Conservation (phyloP, 2,888 invertebrate species). For the Zootermopsis nevadensis region DNA sequence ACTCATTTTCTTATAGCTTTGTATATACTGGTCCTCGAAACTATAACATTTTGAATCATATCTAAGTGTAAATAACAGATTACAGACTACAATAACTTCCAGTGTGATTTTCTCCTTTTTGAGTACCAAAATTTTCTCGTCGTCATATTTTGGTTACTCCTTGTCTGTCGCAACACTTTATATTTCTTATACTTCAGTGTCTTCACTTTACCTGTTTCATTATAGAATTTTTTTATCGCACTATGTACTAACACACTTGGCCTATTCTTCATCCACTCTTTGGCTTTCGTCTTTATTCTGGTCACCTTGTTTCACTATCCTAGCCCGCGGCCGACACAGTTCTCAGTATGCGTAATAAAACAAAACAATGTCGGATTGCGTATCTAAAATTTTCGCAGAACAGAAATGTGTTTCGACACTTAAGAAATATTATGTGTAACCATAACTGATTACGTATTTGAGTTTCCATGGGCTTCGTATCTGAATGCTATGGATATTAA, state of each 20-base stretch:
- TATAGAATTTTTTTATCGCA: not conserved
- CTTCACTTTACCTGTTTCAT: not conserved
- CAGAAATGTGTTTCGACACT: not conserved
- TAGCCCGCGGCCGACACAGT: not conserved
- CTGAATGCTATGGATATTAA: too few relatives aligned
- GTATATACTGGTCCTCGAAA: too few relatives aligned
- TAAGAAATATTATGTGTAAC: not conserved
- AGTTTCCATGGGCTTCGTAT: not conserved
- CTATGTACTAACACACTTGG: too few relatives aligned
- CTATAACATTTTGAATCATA: too few relatives aligned
- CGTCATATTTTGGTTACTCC: not conserved
- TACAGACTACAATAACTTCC: too few relatives aligned
- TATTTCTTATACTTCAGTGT: not conserved
- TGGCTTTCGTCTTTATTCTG: not conserved
- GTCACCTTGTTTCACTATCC: not conserved
- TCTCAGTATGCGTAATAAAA: slow-evolving; percentile 2
- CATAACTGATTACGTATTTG: not conserved
- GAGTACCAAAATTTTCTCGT: not conserved
- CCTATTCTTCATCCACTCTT: not conserved
- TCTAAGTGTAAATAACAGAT: too few relatives aligned
- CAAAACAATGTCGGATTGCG: slow-evolving; percentile 11
- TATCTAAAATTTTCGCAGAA: not conserved
- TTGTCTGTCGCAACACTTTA: not conserved
- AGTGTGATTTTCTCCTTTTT: too few relatives aligned
- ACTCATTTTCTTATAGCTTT: too few relatives aligned